Evolutionary conservation across 2,797 vertebrate genomes (phyloP).

Genomic region (Chaunax sp.): DNA sequence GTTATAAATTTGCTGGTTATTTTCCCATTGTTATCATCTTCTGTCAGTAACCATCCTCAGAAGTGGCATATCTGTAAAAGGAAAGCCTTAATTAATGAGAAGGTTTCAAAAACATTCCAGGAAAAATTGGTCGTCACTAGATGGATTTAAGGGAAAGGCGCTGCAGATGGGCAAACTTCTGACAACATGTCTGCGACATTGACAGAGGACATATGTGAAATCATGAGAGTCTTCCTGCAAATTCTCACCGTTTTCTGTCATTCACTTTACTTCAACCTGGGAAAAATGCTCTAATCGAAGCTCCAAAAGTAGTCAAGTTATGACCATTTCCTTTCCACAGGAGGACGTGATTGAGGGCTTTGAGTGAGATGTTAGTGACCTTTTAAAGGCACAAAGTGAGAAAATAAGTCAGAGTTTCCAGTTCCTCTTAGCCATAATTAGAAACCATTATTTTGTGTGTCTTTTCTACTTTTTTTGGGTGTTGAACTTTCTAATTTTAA

Average conservation of each 20-base stretch:
- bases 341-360: not conserved
- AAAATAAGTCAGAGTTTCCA: not conserved
- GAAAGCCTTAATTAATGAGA: not conserved
- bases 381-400: not conserved
- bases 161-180: not conserved
- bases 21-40: not conserved
- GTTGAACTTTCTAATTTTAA: no score
- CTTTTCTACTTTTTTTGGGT: not conserved
- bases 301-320: not conserved
- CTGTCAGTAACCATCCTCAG: not conserved
- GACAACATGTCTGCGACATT: not conserved
- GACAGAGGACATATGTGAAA: not conserved
- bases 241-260: not conserved
- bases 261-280: not conserved
- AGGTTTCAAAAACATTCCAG: not conserved
- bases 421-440: not conserved
- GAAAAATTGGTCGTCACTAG: no score
- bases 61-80: not conserved
- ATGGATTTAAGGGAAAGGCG: no score
- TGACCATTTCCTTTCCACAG: not conserved
- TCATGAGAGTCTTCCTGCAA: conserved; percentile 13
- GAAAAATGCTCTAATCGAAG: not conserved
- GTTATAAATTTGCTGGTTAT: not conserved
- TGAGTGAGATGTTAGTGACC: not conserved
- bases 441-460: not conserved